A percentile compares a stretch with the other conserved stretches of the same genome.
These are phyloP conservation scores for Drosophila niveifrons DNA, from an alignment of 2,888 invertebrate species.

Conservation along the genomic window DNA sequence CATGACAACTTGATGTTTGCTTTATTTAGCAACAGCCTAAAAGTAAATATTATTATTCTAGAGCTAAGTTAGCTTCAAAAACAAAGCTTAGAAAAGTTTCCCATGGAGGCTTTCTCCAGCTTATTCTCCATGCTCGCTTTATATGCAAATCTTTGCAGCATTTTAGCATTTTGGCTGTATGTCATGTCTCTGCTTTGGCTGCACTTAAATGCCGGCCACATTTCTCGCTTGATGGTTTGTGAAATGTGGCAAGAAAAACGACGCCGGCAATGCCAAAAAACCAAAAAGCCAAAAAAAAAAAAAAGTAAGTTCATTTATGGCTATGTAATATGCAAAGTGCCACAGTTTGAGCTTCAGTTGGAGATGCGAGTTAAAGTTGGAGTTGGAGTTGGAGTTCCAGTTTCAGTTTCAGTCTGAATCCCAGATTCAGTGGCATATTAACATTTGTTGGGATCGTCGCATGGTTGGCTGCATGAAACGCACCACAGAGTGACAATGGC, in stretches of 20 bases:
- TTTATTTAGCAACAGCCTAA: too few species aligned
- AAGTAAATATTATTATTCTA: too few species aligned
- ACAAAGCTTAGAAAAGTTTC: not conserved
- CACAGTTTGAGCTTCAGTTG: constrained; percentile 12
- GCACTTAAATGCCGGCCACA: constrained; percentile 12
- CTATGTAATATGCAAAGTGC: constrained; percentile 53
- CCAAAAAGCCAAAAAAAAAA: not conserved
- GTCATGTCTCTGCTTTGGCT: constrained; percentile 2
- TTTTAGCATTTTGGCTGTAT: constrained; percentile 5
- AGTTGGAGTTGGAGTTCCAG: constrained; percentile 17
- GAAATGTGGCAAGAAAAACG: constrained; percentile 35
- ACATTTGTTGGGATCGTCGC: constrained; percentile 59
- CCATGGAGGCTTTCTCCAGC: not conserved
- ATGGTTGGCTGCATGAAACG: constrained; percentile 70
- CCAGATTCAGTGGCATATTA: constrained; percentile 50
- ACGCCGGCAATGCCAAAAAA: constrained; percentile 1
- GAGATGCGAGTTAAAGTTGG: constrained; percentile 14
- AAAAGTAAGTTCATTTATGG: constrained; percentile 33
- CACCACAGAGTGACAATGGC: constrained; percentile 68
- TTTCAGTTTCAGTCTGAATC: constrained; percentile 31
- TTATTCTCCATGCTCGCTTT: constrained; percentile 16
- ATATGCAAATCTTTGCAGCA: constrained; percentile 9
- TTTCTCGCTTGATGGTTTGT: constrained; percentile 37
- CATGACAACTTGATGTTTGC: too few species aligned
- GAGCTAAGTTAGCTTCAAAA: too few species aligned